These are phyloP conservation scores for Pentamera pediparva DNA, from an alignment of 53 echinoderm and acorn worm species.

Conservation along the genomic window DNA sequence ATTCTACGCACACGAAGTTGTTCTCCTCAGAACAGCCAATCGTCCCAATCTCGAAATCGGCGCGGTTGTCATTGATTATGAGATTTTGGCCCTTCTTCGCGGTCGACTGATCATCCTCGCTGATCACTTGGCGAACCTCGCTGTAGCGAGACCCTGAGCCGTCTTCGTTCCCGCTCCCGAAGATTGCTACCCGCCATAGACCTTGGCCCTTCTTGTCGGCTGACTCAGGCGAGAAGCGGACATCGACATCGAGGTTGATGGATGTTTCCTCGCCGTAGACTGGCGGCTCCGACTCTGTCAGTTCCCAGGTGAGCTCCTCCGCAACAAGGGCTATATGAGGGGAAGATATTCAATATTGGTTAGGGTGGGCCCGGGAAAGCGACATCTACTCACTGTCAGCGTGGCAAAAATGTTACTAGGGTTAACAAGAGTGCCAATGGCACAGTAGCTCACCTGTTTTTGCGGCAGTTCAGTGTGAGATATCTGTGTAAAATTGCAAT, in stretches of 20 bases:
- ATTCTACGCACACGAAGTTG: constrained; percentile 19
- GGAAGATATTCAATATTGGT: no score
- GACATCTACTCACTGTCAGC: no score
- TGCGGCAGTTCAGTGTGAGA: no score
- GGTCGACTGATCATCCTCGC: neutral
- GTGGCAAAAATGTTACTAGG: no score
- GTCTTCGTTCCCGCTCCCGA: constrained; percentile 7
- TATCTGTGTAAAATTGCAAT: no score
- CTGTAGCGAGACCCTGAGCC: neutral
- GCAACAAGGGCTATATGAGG: neutral
- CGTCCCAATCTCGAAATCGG: constrained; percentile 11
- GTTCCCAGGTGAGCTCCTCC: neutral
- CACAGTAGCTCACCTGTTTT: no score
- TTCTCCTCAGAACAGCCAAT: constrained; percentile 11
- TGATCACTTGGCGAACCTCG: neutral
- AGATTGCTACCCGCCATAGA: constrained; percentile 15
- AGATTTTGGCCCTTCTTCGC: neutral
- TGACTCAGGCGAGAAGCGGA: neutral
- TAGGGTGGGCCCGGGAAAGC: no score
- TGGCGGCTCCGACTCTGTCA: neutral
- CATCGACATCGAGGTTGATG: constrained; percentile 1
- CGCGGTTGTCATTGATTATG: neutral
- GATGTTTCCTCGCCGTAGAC: constrained; percentile 1
- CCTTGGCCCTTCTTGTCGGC: constrained; percentile 10
- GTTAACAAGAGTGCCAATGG: no score